Conservation (phyloP, 2,797 vertebrate genomes). For the Pelochelys cantorii region DNA sequence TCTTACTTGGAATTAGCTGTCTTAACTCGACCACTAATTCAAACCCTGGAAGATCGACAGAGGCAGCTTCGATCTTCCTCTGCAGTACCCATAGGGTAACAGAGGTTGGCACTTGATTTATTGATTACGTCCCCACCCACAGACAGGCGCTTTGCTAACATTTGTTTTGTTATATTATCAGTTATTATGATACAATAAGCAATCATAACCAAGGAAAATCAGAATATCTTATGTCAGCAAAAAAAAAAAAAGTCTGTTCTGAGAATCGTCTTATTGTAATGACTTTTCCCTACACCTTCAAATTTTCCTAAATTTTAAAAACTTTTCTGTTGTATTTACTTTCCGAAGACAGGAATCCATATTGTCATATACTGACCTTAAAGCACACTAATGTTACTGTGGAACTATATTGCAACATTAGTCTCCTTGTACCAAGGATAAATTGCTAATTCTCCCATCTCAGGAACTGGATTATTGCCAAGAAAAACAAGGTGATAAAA, state of each 20-base stretch:
- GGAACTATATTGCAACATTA: slow-evolving; percentile 5
- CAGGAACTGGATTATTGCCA: slow-evolving; percentile 30
- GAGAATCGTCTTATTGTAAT: slow-evolving; percentile 39
- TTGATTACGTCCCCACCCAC: background rate
- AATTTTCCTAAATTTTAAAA: slow-evolving; percentile 47
- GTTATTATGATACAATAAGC: slow-evolving; percentile 5
- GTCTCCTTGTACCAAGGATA: slow-evolving; percentile 28
- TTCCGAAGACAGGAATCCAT: background rate
- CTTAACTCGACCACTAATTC: too few relatives aligned
- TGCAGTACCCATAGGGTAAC: background rate
- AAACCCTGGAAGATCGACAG: too few relatives aligned
- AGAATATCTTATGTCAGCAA: slow-evolving; percentile 10
- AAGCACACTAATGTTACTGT: background rate
- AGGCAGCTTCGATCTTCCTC: too few relatives aligned
- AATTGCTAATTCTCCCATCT: slow-evolving; percentile 16
- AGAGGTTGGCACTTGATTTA: slow-evolving; percentile 10
- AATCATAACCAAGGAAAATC: background rate
- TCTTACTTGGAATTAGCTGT: too few relatives aligned
- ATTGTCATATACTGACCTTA: slow-evolving; percentile 34
- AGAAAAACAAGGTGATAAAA: slow-evolving; percentile 55
- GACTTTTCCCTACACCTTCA: background rate
- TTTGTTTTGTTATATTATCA: slow-evolving; percentile 30
- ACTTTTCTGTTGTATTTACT: slow-evolving; percentile 4
- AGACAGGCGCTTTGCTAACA: slow-evolving; percentile 5
- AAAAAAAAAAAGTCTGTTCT: slow-evolving; percentile 26